Evolutionary conservation across 2,113 vertebrate genomes (phyloP).

Genomic region (Desmodus rotundus): DNA sequence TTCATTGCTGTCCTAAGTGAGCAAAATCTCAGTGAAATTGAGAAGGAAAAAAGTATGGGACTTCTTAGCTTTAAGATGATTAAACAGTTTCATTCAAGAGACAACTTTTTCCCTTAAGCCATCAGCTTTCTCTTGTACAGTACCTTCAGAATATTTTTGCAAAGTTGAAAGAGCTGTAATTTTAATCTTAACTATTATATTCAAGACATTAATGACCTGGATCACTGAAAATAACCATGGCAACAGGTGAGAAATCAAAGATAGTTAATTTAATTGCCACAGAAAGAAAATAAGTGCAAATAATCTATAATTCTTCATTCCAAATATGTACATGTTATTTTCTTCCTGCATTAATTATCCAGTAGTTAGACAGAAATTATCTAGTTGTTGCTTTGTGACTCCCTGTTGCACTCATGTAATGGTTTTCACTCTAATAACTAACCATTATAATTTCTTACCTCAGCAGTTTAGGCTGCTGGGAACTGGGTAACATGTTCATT

Average conservation of each 20-base stretch:
- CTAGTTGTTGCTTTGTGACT: slow-evolving; percentile 54
- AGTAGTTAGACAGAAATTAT: slow-evolving; percentile 71
- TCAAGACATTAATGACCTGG: slow-evolving; percentile 69
- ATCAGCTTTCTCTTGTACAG: not conserved
- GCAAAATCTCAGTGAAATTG: not conserved
- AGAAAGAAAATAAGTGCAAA: slow-evolving; percentile 74
- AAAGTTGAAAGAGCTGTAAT: slow-evolving; percentile 65
- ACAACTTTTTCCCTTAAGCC: not conserved
- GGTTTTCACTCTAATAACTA: slow-evolving; percentile 66
- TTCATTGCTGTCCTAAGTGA: not conserved
- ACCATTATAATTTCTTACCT: slow-evolving; percentile 76
- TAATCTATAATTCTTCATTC: slow-evolving; percentile 74
- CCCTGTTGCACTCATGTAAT: slow-evolving; percentile 39
- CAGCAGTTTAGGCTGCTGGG: slow-evolving; percentile 59
- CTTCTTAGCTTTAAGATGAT: not conserved
- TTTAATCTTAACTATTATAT: slow-evolving; percentile 67
- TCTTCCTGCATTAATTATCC: slow-evolving; percentile 72
- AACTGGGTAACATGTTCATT: slow-evolving; percentile 59
- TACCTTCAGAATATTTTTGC: slow-evolving; percentile 19
- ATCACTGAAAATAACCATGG: slow-evolving; percentile 71
- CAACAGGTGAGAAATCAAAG: slow-evolving; percentile 77
- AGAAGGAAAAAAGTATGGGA: not conserved
- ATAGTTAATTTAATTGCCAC: slow-evolving; percentile 74
- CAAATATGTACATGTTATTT: slow-evolving; percentile 67
- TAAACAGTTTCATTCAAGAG: slow-evolving; percentile 11